Evolutionary conservation across 2,888 invertebrate genomes (phyloP).

Genomic region (Patella ulyssiponensis): DNA sequence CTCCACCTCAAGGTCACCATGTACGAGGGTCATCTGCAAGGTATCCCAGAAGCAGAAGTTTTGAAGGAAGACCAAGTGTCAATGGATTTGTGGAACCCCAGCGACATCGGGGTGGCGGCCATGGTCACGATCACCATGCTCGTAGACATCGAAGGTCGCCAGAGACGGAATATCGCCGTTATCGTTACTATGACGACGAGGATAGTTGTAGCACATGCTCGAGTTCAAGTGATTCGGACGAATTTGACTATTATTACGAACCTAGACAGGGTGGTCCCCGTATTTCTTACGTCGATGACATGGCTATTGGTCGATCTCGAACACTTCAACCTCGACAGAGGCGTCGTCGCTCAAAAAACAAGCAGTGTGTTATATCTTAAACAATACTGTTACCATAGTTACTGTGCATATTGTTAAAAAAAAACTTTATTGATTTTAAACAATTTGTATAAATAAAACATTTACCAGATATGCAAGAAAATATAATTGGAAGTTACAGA

Average conservation of each 20-base stretch:
- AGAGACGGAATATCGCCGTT: slow-evolving; percentile 20
- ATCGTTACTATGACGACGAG: slow-evolving; percentile 50
- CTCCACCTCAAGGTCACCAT: slow-evolving; percentile 37
- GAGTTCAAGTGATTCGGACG: slow-evolving; percentile 80
- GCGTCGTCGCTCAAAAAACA: slow-evolving; percentile 44
- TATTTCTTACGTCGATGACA: slow-evolving; percentile 94
- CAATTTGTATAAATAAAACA: no score
- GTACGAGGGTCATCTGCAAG: slow-evolving; percentile 19
- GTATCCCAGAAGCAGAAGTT: slow-evolving; percentile 62
- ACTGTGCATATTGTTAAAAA: no score
- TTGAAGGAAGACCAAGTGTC: slow-evolving; percentile 57
- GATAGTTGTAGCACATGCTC: slow-evolving; percentile 91
- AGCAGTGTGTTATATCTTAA: slow-evolving; percentile 60
- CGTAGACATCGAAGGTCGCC: slow-evolving; percentile 7
- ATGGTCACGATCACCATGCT: slow-evolving; percentile 13
- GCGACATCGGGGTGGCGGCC: not conserved
- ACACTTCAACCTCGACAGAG: slow-evolving; percentile 3
- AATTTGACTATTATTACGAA: slow-evolving; percentile 84
- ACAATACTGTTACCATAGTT: no score
- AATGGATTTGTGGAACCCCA: slow-evolving; percentile 22
- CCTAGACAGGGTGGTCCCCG: slow-evolving; percentile 84
- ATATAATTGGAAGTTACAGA: no score
- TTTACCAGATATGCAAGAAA: no score
- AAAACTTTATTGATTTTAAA: no score
- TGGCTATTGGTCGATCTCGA: slow-evolving; percentile 45